Conservation (phyloP, 2,888 invertebrate species). For the Helleia helle region DNA sequence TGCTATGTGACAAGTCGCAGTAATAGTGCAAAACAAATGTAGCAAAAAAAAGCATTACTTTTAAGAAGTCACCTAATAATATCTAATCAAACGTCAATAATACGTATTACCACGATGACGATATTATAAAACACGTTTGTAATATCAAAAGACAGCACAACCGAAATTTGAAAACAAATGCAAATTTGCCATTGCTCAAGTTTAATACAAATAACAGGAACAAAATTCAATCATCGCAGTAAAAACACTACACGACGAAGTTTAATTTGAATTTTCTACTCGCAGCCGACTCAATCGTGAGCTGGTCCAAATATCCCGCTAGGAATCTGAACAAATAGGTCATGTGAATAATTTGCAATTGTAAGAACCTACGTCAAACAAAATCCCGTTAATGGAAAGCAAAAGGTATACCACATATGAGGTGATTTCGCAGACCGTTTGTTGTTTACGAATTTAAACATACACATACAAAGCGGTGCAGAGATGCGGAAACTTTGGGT, state of each 20-base stretch:
- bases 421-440: constrained; percentile 13
- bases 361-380: constrained; percentile 13
- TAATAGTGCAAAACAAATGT: too few relatives aligned
- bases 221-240: not conserved
- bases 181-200: not conserved
- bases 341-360: constrained; percentile 16
- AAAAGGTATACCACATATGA: constrained; percentile 11
- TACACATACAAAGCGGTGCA: constrained; percentile 1
- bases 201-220: not conserved
- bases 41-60: too few relatives aligned
- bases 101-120: too few relatives aligned
- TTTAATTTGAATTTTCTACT: constrained; percentile 2
- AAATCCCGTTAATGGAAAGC: constrained; percentile 15
- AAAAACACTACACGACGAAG: constrained; percentile 2
- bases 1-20: too few relatives aligned
- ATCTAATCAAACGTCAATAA: too few relatives aligned
- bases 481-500: constrained; percentile 4
- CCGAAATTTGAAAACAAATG: not conserved
- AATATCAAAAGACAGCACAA: too few relatives aligned
- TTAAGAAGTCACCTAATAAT: too few relatives aligned
- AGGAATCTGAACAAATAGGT: constrained; percentile 17
- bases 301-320: constrained; percentile 1
- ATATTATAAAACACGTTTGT: too few relatives aligned
- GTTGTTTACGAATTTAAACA: constrained; percentile 3
- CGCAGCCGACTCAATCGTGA: constrained; percentile 5